Evolutionary conservation across 2,797 vertebrate species (phyloP).

Genomic region (Phoeniculus purpureus): DNA sequence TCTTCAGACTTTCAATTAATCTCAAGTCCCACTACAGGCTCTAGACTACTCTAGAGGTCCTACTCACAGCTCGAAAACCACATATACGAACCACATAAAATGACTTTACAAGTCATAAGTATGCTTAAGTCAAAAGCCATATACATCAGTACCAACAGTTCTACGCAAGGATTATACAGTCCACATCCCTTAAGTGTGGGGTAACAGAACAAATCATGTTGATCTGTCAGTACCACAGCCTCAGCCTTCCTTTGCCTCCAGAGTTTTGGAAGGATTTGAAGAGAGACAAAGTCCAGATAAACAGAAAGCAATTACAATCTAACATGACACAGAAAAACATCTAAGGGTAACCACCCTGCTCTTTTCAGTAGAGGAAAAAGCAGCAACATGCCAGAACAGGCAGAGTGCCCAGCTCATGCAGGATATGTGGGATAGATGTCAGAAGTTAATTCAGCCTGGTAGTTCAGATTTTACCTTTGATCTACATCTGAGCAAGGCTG

Average conservation of each 20-base stretch:
- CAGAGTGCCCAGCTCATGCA: accelerated
- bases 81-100: neutral
- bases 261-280: neutral
- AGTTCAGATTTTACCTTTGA: neutral
- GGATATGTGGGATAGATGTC: neutral
- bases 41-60: neutral
- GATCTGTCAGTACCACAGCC: neutral
- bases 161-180: neutral
- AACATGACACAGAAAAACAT: neutral
- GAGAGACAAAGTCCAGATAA: neutral
- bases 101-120: neutral
- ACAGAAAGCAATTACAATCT: neutral
- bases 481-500: neutral
- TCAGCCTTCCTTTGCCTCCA: neutral
- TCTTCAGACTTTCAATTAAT: neutral
- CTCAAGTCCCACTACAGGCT: neutral
- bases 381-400: accelerated
- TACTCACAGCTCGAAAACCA: neutral
- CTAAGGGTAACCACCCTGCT: neutral
- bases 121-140: neutral
- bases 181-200: neutral
- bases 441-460: neutral
- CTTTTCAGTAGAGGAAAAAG: neutral
- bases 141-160: neutral
- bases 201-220: neutral